Percentiles rank a stretch among this genome's conserved stretches.
phyloP scores from a whole-genome alignment of 2,888 invertebrate genomes.

The Smittia sp. region DNA sequence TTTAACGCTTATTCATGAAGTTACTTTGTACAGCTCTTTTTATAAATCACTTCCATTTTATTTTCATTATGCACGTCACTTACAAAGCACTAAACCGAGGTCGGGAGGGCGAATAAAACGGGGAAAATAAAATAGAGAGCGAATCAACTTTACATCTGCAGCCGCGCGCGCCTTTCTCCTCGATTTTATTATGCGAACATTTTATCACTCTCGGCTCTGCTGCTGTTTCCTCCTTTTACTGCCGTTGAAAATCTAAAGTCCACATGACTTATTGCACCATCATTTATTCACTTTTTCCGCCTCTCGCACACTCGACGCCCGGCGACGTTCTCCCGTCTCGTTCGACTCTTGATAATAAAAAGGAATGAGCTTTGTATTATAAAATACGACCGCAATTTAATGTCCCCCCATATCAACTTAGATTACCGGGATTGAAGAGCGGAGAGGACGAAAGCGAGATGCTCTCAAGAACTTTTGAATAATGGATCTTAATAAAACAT shows the following conservation, averaged over 20 bases:
- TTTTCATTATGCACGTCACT: conserved; percentile 40
- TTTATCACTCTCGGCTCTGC: neutral
- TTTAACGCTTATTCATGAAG: neutral
- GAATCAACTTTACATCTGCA: neutral
- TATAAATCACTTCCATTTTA: conserved; percentile 40
- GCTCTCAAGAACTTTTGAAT: conserved; percentile 36
- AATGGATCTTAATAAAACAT: conserved; percentile 37
- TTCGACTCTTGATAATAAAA: conserved; percentile 30
- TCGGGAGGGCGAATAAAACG: neutral
- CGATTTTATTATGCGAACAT: conserved; percentile 25
- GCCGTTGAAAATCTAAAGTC: conserved; percentile 37
- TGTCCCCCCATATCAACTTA: conserved; percentile 21
- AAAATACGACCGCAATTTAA: conserved; percentile 40
- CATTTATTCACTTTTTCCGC: conserved; percentile 26
- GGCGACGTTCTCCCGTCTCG: neutral
- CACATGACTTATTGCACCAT: conserved; percentile 38
- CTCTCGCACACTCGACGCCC: neutral
- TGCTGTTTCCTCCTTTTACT: neutral
- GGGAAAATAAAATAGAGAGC: neutral
- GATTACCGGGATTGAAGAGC: neutral
- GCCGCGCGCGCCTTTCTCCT: neutral
- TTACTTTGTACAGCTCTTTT: neutral
- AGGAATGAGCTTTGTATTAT: conserved; percentile 39
- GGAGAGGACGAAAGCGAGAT: neutral
- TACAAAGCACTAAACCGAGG: neutral